A percentile compares a stretch with the other conserved stretches of the same genome.
Evolutionary conservation across 1,140 invertebrate species (phyloP).

Genomic region (Myzus persicae): DNA sequence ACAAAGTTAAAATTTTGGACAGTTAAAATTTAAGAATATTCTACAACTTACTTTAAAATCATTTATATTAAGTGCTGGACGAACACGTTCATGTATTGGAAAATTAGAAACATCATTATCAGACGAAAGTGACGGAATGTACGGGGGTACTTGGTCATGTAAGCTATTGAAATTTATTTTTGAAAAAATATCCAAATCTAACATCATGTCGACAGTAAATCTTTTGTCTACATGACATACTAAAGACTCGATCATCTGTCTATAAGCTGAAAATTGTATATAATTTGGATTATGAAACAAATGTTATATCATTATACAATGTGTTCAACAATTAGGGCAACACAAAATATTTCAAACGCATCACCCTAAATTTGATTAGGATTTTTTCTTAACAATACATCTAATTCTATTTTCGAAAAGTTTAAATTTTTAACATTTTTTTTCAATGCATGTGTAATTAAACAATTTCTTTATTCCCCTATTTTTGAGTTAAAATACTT

Average conservation of each 20-base stretch:
- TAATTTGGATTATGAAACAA: background rate
- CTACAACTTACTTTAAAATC: constrained; percentile 51
- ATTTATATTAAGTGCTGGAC: constrained; percentile 52
- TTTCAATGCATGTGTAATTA: too few relatives aligned
- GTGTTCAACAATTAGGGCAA: too few relatives aligned
- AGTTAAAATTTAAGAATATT: background rate
- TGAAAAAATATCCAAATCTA: constrained; percentile 52
- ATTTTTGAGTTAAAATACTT: too few relatives aligned
- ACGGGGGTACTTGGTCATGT: constrained; percentile 80
- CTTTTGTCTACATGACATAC: constrained; percentile 54
- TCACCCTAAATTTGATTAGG: too few relatives aligned
- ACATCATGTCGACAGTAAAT: constrained; percentile 54
- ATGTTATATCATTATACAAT: background rate
- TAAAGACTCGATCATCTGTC: constrained; percentile 48
- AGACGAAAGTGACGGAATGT: constrained; percentile 93
- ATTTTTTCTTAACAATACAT: too few relatives aligned
- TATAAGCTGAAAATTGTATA: constrained; percentile 45
- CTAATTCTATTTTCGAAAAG: too few relatives aligned
- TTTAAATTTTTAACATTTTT: too few relatives aligned
- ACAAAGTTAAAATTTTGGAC: background rate
- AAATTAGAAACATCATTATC: constrained; percentile 99
- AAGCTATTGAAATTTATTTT: constrained; percentile 59
- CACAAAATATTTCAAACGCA: too few relatives aligned
- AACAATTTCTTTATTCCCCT: too few relatives aligned
- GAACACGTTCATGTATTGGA: constrained; percentile 64